Evolutionary conservation across 2,888 invertebrate species (phyloP).

Genomic region (Drosophila borealis): DNA sequence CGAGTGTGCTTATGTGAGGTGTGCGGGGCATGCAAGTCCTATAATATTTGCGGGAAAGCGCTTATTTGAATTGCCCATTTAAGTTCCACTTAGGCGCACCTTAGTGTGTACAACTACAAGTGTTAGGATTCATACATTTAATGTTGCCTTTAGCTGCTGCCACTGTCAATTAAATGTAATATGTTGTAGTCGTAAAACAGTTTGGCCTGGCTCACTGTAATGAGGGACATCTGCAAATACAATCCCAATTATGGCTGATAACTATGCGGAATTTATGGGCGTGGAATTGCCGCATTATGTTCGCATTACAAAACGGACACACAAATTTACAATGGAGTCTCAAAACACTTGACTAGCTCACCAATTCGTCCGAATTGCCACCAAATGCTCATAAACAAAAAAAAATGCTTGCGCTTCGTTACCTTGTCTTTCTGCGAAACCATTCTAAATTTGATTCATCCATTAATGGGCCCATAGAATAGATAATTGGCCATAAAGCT

Average conservation of each 20-base stretch:
- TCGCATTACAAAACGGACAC: slow-evolving; percentile 52
- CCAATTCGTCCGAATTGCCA: background rate
- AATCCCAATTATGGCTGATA: slow-evolving; percentile 56
- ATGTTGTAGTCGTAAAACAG: slow-evolving; percentile 62
- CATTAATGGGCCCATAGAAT: slow-evolving; percentile 73
- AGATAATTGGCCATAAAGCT: slow-evolving; percentile 77
- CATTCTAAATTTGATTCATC: slow-evolving; percentile 65
- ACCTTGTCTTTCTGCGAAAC: slow-evolving; percentile 27
- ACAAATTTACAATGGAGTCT: slow-evolving; percentile 22
- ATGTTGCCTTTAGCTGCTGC: slow-evolving; percentile 31
- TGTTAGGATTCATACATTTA: slow-evolving; percentile 23
- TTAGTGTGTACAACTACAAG: background rate
- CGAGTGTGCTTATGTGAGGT: background rate
- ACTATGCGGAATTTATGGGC: slow-evolving; percentile 23
- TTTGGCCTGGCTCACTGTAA: slow-evolving; percentile 45
- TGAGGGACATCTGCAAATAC: slow-evolving; percentile 41
- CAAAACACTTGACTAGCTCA: slow-evolving; percentile 23
- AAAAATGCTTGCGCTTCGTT: slow-evolving; percentile 10
- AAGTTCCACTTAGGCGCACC: slow-evolving; percentile 31
- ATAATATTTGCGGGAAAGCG: slow-evolving; percentile 7
- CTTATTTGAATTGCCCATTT: slow-evolving; percentile 22
- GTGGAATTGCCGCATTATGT: slow-evolving; percentile 54
- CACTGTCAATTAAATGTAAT: slow-evolving; percentile 68
- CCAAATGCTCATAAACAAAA: slow-evolving; percentile 9
- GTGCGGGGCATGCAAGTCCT: slow-evolving; percentile 1